Base-by-base conservation (phyloP, 2,888 invertebrate genomes). In the Coremacera marginata region DNA sequence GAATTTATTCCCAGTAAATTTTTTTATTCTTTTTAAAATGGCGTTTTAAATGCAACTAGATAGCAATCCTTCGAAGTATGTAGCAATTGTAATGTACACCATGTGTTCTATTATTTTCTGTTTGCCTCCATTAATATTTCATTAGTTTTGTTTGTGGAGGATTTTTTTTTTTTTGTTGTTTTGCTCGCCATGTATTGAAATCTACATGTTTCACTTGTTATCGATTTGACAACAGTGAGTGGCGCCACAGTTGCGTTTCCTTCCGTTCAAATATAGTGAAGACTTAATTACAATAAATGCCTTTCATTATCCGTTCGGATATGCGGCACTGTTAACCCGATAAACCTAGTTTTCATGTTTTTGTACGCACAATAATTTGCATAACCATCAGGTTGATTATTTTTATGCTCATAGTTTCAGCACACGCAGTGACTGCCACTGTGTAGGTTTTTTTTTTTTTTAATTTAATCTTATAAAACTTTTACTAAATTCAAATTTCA, bases 21-120 rank as follows among this genome's bases (percentile, higher is more conserved):
- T 62, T 65, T 65, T 65, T 63, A 3, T 63, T 63, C 9, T 63
- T 27, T 65, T 65, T 55, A 5, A 31, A 65, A 65, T 14, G 14
- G n/a, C 68, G 27, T 68, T 68, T 68, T 22, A 68, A 49, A 68
- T 52, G 51, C 51, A 63, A 63, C 25, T 63, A 31, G 31, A 25
- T 31, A 31, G n/a, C 16, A 63, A 31, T 63, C 63, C 31, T 44
- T 11, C 11, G 44, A 44, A 14, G 11, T 44, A 16, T 31, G 63
- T 0, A 5, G n/a, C 19, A 16, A 19, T n/a, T 19, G 1, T 19
- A 55, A 55, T 55, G 9, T 55, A n/a, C 19, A 9, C 2, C 22
- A 22, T 55, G 19, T 52, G 16, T n/a, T 16, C 19, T 52, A 19
- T 16, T 19, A 52, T n/a, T 22, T 19, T 55, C 31, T 34, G 5